Conservation (phyloP, 2,113 vertebrate species). For the Falcunculus frontatus region DNA sequence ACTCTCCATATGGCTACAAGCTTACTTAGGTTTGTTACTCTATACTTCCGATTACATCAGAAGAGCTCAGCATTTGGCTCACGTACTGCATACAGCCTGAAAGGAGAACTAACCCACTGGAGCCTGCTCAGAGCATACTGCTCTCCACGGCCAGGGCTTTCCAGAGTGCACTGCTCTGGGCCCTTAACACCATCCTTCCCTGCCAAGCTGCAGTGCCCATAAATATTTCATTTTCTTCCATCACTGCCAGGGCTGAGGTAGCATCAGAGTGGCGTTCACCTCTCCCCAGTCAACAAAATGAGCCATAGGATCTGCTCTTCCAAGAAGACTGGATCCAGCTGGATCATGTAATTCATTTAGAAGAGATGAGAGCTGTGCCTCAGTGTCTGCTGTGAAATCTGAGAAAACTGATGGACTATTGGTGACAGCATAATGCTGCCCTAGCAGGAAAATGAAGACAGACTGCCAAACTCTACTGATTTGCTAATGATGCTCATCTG, state of each 20-base stretch:
- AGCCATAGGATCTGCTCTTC: background rate
- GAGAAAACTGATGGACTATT: background rate
- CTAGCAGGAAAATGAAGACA: constrained; percentile 1
- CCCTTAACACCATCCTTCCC: background rate
- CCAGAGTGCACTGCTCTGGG: background rate
- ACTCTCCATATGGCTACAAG: background rate
- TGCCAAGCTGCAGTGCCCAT: background rate
- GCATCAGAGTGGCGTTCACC: accelerated
- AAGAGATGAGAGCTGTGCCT: background rate
- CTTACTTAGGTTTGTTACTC: background rate
- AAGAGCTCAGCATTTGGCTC: background rate
- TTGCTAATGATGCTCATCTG: constrained; percentile 5
- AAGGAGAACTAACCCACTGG: background rate
- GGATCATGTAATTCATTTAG: background rate
- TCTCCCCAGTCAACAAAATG: background rate
- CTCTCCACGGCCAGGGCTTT: background rate
- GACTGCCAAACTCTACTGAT: background rate
- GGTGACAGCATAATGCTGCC: background rate
- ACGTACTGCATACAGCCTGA: background rate
- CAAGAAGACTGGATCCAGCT: background rate
- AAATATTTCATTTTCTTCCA: background rate
- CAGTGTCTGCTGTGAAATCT: background rate
- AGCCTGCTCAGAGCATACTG: background rate
- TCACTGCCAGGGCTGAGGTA: background rate
- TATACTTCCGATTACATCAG: background rate